Evolutionary conservation across 2,113 vertebrate genomes (phyloP).

Genomic region (Oreochromis aureus): DNA sequence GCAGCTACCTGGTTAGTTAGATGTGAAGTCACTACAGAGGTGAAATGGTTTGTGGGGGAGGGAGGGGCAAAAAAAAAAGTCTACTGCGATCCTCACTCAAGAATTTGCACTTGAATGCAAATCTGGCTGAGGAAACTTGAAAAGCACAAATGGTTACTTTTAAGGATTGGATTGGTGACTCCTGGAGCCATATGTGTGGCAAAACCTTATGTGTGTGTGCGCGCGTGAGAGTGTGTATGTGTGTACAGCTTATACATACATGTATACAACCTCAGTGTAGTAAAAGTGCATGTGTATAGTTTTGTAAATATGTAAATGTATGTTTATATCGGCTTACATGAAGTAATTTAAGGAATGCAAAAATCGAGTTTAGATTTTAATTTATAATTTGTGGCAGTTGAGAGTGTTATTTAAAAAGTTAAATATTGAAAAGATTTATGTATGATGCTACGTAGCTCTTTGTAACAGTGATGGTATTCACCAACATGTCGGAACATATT

Average conservation of each 20-base stretch:
- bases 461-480: conserved; percentile 60
- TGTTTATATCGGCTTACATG: conserved; percentile 73
- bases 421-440: conserved; percentile 64
- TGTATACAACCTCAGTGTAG: conserved; percentile 57
- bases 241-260: conserved; percentile 49
- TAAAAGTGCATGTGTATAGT: conserved; percentile 70
- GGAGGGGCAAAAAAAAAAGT: background rate
- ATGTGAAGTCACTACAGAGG: conserved; percentile 40
- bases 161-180: background rate
- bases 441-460: conserved; percentile 63
- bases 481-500: conserved; percentile 48
- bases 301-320: conserved; percentile 74
- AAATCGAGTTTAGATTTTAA: conserved; percentile 74
- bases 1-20: conserved; percentile 39
- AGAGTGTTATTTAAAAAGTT: conserved; percentile 72
- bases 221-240: background rate
- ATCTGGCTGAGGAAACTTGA: conserved; percentile 42
- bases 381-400: conserved; percentile 71
- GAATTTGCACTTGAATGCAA: conserved; percentile 8
- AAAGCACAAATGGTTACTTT: conserved; percentile 58
- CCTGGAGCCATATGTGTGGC: conserved; percentile 42
- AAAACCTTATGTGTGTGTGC: background rate
- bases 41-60: background rate
- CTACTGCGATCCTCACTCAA: conserved; percentile 23
- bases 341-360: conserved; percentile 75